Conservation (phyloP, 1,140 invertebrate genomes). For the Muscidifurax raptorellus region DNA sequence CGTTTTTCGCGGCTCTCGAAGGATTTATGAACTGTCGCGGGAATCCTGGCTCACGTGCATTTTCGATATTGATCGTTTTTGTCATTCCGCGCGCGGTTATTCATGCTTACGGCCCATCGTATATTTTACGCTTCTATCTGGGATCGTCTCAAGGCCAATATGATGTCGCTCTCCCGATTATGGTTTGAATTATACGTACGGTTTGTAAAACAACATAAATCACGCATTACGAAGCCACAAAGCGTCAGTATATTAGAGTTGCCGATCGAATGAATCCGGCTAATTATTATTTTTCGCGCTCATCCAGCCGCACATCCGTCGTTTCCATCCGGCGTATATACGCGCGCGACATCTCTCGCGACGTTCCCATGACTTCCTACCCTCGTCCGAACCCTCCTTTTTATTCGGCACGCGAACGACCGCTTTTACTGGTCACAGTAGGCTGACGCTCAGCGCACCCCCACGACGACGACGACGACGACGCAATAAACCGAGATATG, state of each 20-base stretch:
- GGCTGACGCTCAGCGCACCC: conserved; percentile 57
- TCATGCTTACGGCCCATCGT: no score
- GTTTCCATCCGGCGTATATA: not conserved
- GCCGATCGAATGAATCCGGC: not conserved
- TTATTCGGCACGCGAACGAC: conserved; percentile 45
- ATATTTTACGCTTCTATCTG: no score
- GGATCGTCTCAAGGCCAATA: no score
- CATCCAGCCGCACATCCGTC: conserved; percentile 33
- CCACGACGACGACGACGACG: conserved; percentile 60
- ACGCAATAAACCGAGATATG: conserved; percentile 61
- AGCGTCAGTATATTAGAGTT: no score
- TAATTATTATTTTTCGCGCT: conserved; percentile 45
- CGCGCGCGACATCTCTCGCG: conserved; percentile 2
- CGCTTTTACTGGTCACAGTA: conserved; percentile 72
- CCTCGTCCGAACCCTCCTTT: conserved; percentile 44
- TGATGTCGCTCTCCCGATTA: no score
- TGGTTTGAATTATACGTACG: no score
- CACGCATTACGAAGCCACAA: not conserved
- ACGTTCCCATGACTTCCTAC: conserved; percentile 34
- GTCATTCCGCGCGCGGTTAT: not conserved
- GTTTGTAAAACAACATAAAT: no score
- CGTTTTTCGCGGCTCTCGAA: not conserved
- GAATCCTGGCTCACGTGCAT: not conserved
- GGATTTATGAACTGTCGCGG: conserved; percentile 19
- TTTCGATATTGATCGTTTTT: not conserved